These are phyloP conservation scores for Hypotaenidia philippensis DNA, from an alignment of 2,797 vertebrate genomes.

Conservation along the genomic window DNA sequence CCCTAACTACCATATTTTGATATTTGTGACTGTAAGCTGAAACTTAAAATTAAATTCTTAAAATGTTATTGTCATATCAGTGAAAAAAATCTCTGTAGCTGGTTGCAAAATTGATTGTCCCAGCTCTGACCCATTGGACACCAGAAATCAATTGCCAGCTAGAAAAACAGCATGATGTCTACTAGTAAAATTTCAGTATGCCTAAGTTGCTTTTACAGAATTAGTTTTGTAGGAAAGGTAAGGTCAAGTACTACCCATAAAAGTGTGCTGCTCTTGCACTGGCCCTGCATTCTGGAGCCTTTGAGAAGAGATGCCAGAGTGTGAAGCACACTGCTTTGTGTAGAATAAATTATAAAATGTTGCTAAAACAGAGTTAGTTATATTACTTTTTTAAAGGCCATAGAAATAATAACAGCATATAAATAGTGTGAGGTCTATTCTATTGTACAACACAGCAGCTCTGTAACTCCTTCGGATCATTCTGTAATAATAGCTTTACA, in stretches of 20 bases:
- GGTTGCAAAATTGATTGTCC: neutral
- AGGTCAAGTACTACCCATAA: accelerated
- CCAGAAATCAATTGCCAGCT: neutral
- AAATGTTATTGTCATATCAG: neutral
- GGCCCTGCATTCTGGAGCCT: neutral
- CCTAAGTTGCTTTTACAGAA: neutral
- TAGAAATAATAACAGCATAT: neutral
- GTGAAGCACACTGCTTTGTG: neutral
- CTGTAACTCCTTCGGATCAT: neutral
- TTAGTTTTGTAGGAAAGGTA: neutral
- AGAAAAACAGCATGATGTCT: neutral
- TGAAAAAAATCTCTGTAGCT: neutral
- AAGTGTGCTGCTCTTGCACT: neutral
- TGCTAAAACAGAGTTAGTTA: neutral
- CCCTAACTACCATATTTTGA: neutral
- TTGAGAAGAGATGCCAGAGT: neutral
- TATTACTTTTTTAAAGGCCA: neutral
- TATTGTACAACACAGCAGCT: neutral
- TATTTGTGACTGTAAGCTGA: neutral
- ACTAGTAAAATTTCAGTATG: neutral
- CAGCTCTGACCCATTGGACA: neutral
- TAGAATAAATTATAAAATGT: neutral
- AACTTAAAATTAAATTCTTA: neutral
- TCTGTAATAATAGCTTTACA: neutral
- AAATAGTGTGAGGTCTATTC: neutral